phyloP scores from a whole-genome alignment of 2,797 vertebrate genomes.

The Amniataba percoides region DNA sequence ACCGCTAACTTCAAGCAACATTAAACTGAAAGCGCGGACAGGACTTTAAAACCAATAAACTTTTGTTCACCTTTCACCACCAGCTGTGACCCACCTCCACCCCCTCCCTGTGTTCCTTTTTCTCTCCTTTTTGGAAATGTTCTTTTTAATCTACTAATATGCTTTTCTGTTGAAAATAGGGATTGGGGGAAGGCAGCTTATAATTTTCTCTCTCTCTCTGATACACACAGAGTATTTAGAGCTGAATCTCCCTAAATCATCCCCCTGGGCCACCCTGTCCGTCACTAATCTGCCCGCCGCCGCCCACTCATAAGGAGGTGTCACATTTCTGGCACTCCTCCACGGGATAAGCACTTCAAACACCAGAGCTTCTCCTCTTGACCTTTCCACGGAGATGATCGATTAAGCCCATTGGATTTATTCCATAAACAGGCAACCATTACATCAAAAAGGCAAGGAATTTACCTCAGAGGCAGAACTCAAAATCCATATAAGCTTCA shows the following conservation, averaged over 20 bases:
- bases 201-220: constrained; percentile 57
- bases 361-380: constrained; percentile 80
- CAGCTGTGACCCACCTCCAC: constrained; percentile 45
- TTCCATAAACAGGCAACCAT: constrained; percentile 82
- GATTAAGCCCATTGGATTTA: constrained; percentile 82
- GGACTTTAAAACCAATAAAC: constrained; percentile 73
- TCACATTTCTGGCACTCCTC: constrained; percentile 84
- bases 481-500: constrained; percentile 79
- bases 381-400: constrained; percentile 84
- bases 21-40: constrained; percentile 65
- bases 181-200: constrained; percentile 71
- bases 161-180: constrained; percentile 74
- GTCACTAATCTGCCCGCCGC: constrained; percentile 81
- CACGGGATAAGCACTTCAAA: constrained; percentile 84
- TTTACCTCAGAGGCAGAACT: constrained; percentile 82
- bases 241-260: constrained; percentile 81
- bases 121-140: constrained; percentile 22
- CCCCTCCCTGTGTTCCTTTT: constrained; percentile 21
- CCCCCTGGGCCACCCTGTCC: constrained; percentile 80
- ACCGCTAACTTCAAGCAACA: constrained; percentile 75
- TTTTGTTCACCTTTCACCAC: constrained; percentile 59
- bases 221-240: constrained; percentile 78
- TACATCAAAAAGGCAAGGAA: constrained; percentile 80
- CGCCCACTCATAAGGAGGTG: constrained; percentile 80
- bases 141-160: constrained; percentile 76